Percentiles rank a stretch among this genome's conserved stretches.
Evolutionary conservation across 1,140 invertebrate species (phyloP).

Genomic region (Drosophila triauraria): DNA sequence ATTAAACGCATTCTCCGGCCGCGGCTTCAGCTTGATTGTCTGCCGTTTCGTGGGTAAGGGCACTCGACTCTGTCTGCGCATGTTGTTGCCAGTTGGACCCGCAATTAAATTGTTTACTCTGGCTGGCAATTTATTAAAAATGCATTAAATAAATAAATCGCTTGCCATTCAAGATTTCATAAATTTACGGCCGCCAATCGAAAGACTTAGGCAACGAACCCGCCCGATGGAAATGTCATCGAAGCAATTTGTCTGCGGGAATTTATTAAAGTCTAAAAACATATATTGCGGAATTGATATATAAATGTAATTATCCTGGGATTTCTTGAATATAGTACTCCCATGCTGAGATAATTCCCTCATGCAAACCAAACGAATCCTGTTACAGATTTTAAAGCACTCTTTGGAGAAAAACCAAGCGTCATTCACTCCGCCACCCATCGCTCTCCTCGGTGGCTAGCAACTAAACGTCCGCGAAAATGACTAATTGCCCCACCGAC

Average conservation of each 20-base stretch:
- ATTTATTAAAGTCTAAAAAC: neutral
- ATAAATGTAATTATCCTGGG: too few species aligned
- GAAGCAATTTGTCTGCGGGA: slow-evolving; percentile 50
- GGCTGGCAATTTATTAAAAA: slow-evolving; percentile 75
- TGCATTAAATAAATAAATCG: slow-evolving; percentile 80
- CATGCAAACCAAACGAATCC: neutral
- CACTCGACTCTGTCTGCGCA: slow-evolving; percentile 56
- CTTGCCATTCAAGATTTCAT: slow-evolving; percentile 64
- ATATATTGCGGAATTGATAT: neutral
- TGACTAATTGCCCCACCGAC: slow-evolving; percentile 63
- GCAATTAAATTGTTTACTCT: slow-evolving; percentile 80
- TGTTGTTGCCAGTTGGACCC: slow-evolving; percentile 13
- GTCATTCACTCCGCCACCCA: slow-evolving; percentile 18
- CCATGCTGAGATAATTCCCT: neutral
- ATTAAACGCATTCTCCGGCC: slow-evolving; percentile 65
- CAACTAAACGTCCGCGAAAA: slow-evolving; percentile 40
- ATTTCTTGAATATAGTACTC: too few species aligned
- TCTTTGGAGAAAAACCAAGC: neutral
- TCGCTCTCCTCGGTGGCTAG: neutral
- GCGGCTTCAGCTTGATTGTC: slow-evolving; percentile 10
- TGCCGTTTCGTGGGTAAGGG: slow-evolving; percentile 43
- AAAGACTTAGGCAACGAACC: slow-evolving; percentile 72
- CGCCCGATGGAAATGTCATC: slow-evolving; percentile 45
- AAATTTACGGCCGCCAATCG: slow-evolving; percentile 56
- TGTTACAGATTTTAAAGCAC: neutral